Base-by-base conservation (phyloP, 92 coral and sea anemone species). In the Virgularia gustaviana region DNA sequence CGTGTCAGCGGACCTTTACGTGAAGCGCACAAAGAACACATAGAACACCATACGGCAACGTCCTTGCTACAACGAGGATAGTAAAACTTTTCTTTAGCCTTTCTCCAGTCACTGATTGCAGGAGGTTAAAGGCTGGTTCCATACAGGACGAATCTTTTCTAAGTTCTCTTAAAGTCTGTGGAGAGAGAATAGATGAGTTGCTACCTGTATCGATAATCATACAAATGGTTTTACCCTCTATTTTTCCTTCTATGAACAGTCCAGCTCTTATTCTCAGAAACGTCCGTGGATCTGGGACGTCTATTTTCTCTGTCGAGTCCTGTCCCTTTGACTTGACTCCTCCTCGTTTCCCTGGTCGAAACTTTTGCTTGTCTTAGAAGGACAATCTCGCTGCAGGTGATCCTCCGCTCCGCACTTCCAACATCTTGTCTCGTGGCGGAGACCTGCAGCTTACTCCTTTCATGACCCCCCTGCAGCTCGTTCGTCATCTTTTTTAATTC, bases 1-100 rank as follows among this genome's bases (percentile, higher is more conserved):
- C n/a, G n/a, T n/a, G n/a, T 62, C 41, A 18, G 43, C 12, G 70
- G 70, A 20, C 70, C 49, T 32, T 63, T 63, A 49, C 25, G 29
- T 63, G 71, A 63, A 18, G 71, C 47, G 71, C 71, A 63, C 38
- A 63, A 18, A 37, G 29, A 49, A 25, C 71, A 63, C 18, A n/a
- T 63, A 19, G n/a, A 18, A 3, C 71, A 63, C 78, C 78, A 73
- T 18, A 1, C 23, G 18, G 41, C 58, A 28, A 73, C 79, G 58
- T 29, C 38, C 12, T 24, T 42, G 27, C 51, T 39, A 73, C 79
- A 73, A 23, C 6, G 22, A 15, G 67, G 79, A 70, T 71, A 73
- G 38, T 73, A 73, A 39, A 73, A 73, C 47, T 38, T 11, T 25
- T 73, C 74, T 28, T 59, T 65, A 51, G 0, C 53, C 72, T 9